Evolutionary conservation across 2,888 invertebrate genomes (phyloP), one percentile per base, ranked within the genome.

Genomic region (Criorhina ranunculi): DNA sequence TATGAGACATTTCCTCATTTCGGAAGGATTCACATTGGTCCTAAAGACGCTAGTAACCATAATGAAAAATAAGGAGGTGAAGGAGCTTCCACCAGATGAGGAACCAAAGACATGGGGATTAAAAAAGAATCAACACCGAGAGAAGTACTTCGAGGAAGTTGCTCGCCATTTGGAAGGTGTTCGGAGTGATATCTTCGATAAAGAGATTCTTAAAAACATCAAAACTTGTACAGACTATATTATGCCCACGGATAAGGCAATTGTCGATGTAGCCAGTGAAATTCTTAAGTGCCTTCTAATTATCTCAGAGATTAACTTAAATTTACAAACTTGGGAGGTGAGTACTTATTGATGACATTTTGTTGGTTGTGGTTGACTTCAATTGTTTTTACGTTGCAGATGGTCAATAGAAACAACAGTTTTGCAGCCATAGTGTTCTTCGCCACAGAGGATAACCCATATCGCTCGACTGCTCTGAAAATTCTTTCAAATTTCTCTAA

Each of bases 91-190:
- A 3, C 15, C 12, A 87, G 0, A 57, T 81, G 0, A 88, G 53
- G 79, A 88, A 5, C 53, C 87, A 0, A 87, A 89, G 5, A 72
- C 88, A 0, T 72, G 89, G 12, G 91, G 91, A 0, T 86, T 91
- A 0, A 91, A 91, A 67, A 88, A 88, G 2, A 90, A 90, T 69
- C 90, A 91, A 67, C 91, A 91, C 78, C 88, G 91, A 2, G 91
- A 91, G 85, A 91, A 91, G 66, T 91, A 91, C 73, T 91, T 91
- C 31, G 90, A 91, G 77, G 91, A 91, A 70, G 91, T 91, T 11
- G 91, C 91, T 2, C 89, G 91, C 0, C 91, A 91, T 82, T 87
- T 91, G 70, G 91, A 91, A 69, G 91, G 91, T 0, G 90, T 90
- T 0, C 90, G 91, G 0, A 91, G 90, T 51, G 91, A 91, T 64